Evolutionary conservation across 2,888 invertebrate genomes (phyloP).

Genomic region (Osedax fenrisi): DNA sequence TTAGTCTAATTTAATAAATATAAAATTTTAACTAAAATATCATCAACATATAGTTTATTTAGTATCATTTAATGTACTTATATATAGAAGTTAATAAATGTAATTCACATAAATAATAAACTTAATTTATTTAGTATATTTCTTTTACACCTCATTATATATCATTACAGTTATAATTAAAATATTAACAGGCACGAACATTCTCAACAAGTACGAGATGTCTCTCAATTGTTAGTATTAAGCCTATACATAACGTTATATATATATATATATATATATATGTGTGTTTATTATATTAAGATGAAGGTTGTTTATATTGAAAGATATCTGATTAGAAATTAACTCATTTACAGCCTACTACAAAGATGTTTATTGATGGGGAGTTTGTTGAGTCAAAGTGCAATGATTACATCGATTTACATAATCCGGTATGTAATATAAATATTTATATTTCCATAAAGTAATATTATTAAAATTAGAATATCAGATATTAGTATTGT

Average conservation of each 20-base stretch:
- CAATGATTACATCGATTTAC: constrained; percentile 81
- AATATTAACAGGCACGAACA: too few relatives aligned
- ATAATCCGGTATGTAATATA: constrained; percentile 63
- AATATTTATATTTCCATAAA: not conserved
- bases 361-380: constrained; percentile 88
- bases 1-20: too few relatives aligned
- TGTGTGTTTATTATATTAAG: not conserved
- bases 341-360: constrained; percentile 60
- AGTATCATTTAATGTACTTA: too few relatives aligned
- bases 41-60: too few relatives aligned
- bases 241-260: not conserved
- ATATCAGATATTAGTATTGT: too few relatives aligned
- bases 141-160: too few relatives aligned
- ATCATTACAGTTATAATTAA: too few relatives aligned
- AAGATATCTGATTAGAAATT: not conserved
- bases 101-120: too few relatives aligned
- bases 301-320: not conserved
- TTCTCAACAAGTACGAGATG: constrained; percentile 41
- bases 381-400: constrained; percentile 82
- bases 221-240: not conserved
- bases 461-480: not conserved
- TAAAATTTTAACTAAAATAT: too few relatives aligned
- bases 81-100: too few relatives aligned
- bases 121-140: too few relatives aligned
- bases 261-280: not conserved